phyloP scores from a whole-genome alignment of 2,113 vertebrate species.

The Varanus komodoensis region DNA sequence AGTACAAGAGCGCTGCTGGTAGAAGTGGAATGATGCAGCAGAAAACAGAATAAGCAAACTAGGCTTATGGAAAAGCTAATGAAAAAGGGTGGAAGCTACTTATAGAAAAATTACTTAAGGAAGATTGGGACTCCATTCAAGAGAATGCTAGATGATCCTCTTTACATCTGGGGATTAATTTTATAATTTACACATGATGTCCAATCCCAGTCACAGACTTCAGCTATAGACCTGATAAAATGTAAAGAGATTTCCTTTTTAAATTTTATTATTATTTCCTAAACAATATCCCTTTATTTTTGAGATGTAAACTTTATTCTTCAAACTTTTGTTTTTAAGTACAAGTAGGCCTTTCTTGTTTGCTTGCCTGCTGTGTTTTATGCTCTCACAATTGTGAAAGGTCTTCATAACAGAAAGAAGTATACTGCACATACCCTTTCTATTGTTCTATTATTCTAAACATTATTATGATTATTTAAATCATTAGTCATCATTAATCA shows the following conservation, averaged over 20 bases:
- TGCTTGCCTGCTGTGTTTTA: not conserved
- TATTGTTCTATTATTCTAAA: not conserved
- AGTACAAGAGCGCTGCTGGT: too few relatives aligned
- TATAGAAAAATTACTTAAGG: too few relatives aligned
- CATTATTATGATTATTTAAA: not conserved
- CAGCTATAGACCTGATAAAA: not conserved
- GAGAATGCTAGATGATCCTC: too few relatives aligned
- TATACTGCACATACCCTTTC: not conserved
- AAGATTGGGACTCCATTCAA: too few relatives aligned
- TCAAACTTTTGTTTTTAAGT: accelerated
- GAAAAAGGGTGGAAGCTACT: too few relatives aligned
- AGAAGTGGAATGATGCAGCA: too few relatives aligned
- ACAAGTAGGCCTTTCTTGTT: slow-evolving; percentile 21
- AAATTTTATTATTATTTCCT: not conserved
- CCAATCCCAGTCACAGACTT: not conserved
- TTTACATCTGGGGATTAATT: not conserved
- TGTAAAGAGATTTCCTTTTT: not conserved
- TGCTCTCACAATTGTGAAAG: not conserved
- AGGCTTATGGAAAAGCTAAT: too few relatives aligned
- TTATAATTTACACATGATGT: not conserved
- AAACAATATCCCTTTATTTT: not conserved
- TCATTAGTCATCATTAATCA: not conserved
- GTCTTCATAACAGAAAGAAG: not conserved
- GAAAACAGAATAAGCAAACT: too few relatives aligned
- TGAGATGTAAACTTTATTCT: not conserved